Evolutionary conservation across 2,113 vertebrate genomes (phyloP), one percentile per base, ranked within the genome.

Genomic region (Emydura subglobosa): DNA sequence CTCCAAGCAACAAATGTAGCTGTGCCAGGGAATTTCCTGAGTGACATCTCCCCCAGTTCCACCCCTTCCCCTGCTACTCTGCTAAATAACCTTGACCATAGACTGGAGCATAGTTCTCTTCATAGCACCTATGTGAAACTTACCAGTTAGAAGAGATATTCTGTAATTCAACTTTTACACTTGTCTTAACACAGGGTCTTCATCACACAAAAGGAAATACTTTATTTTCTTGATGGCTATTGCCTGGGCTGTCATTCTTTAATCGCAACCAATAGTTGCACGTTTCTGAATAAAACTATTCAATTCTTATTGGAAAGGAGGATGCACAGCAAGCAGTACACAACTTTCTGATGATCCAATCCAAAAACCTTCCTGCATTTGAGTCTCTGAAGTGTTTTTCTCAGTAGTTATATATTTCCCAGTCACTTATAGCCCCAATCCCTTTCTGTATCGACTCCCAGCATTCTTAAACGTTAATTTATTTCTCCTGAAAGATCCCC

Each of bases 101-200:
- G 54, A 44, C 86, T 54, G 79, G 59, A 44, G 65, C 59, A 27
- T 0, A 22, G 12, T 10, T 83, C 80, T 84, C 22, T 82, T 84
- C 34, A 17, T 21, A 79, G 4, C 76, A 74, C 39, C 53, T 34
- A 59, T 68, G 11, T 34, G 49, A 90, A 91, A 86, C 61, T 87
- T 84, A 8, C 50, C 85, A 72, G 65, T 13, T 84, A 82, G 39
- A 82, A 49, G 44, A 85, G 6, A 86, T 2, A 13, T 31, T 51
- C 51, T 85, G 87, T 34, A 72, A 21, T 34, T 85, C 10, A 16
- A 25, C 74, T 93, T 96, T 83, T 68, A 16, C 6, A 57, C 57
- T 47, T 54, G 11, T 50, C 65, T 89, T 83, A 83, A 82, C 8
- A 44, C 9, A 81, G 83, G 83, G 2, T 3, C 59, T 53, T 4